Evolutionary conservation across 2,113 vertebrate genomes (phyloP).

Genomic region (Mohoua ochrocephala): DNA sequence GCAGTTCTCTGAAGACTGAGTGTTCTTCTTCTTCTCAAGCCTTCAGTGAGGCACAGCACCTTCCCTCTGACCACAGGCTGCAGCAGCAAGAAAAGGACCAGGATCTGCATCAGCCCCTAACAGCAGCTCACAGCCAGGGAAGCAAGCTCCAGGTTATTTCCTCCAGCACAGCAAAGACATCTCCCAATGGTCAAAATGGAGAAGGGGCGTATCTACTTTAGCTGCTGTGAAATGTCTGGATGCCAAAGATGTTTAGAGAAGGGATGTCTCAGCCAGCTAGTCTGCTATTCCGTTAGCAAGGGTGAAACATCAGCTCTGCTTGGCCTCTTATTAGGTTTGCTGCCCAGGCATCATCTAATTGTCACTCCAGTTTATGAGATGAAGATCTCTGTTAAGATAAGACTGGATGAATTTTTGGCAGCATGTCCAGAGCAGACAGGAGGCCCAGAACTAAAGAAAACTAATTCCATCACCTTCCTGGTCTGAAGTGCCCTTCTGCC

Average conservation of each 20-base stretch:
- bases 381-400: background rate
- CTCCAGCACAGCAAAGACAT: background rate
- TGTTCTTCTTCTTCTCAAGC: background rate
- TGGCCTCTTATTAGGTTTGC: background rate
- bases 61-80: background rate
- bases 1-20: background rate
- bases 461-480: background rate
- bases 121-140: background rate
- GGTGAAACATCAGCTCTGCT: constrained; percentile 9
- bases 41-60: background rate
- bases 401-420: background rate
- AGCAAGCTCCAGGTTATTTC: background rate
- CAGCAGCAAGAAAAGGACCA: background rate
- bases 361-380: background rate
- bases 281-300: background rate
- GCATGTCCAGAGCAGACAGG: background rate
- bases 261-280: background rate
- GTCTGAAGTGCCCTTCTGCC: background rate
- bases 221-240: background rate
- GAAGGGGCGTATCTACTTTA: background rate
- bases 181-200: background rate
- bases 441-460: background rate
- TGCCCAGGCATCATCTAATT: constrained; percentile 15
- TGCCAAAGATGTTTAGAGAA: background rate
- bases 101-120: background rate